Percentiles rank a stretch among this genome's conserved stretches.
phyloP scores from a whole-genome alignment of 2,888 invertebrate species.

The Drosophila leonis region DNA sequence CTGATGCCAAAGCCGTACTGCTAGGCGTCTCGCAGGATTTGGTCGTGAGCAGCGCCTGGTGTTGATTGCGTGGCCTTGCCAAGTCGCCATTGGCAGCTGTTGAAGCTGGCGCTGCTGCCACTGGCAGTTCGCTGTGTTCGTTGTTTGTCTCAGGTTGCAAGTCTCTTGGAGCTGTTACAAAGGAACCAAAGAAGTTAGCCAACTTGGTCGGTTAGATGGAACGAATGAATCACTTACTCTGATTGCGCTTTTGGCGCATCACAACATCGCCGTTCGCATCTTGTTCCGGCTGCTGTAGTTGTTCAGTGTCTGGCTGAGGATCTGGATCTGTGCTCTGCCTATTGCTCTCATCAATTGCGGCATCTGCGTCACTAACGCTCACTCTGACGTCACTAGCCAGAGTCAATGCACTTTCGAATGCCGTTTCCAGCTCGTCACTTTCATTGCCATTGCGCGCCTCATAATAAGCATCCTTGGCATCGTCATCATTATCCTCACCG shows the following conservation, averaged over 20 bases:
- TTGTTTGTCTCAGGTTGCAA: constrained; percentile 53
- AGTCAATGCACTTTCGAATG: constrained; percentile 72
- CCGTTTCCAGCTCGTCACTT: constrained; percentile 76
- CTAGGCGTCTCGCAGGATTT: constrained; percentile 79
- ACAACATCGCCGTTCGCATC: background rate
- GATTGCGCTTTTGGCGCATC: constrained; percentile 48
- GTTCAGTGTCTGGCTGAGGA: constrained; percentile 3
- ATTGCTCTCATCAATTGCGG: background rate
- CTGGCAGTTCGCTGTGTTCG: constrained; percentile 31
- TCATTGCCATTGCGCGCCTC: constrained; percentile 77
- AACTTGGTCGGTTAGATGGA: background rate
- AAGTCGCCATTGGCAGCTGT: background rate
- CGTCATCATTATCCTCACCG: constrained; percentile 67
- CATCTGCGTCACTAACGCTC: constrained; percentile 52
- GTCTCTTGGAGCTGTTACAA: constrained; percentile 57
- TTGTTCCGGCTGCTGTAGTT: constrained; percentile 8
- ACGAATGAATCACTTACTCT: constrained; percentile 55
- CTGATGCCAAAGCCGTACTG: constrained; percentile 21
- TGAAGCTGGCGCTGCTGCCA: background rate
- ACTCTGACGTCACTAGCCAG: constrained; percentile 72
- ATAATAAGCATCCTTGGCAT: constrained; percentile 73
- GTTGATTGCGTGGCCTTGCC: constrained; percentile 39
- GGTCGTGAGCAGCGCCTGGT: constrained; percentile 76
- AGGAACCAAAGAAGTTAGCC: background rate
- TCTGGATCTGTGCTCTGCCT: constrained; percentile 9